These are phyloP conservation scores for Selene dorsalis DNA, from an alignment of 2,797 vertebrate species.

Conservation along the genomic window DNA sequence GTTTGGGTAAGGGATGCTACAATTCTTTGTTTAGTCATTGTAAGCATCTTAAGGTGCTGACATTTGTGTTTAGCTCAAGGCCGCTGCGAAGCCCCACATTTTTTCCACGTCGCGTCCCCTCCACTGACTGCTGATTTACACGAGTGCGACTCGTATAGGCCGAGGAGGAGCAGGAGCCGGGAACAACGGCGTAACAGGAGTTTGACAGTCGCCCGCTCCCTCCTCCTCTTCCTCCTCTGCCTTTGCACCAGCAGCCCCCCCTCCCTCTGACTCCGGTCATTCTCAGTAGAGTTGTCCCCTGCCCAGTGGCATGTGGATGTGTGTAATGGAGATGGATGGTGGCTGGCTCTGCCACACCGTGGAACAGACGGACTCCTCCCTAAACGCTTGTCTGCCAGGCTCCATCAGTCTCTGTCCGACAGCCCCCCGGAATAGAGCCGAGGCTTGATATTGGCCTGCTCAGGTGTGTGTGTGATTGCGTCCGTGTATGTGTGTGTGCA, in stretches of 20 bases:
- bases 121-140: slow-evolving; percentile 55
- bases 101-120: slow-evolving; percentile 26
- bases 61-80: too few species aligned
- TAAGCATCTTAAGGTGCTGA: too few species aligned
- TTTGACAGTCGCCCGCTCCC: slow-evolving; percentile 64
- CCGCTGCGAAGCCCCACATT: too few species aligned
- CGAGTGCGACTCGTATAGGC: slow-evolving; percentile 48
- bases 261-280: slow-evolving; percentile 46
- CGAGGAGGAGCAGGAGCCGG: slow-evolving; percentile 47
- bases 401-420: slow-evolving; percentile 80
- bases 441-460: slow-evolving; percentile 37
- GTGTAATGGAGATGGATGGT: slow-evolving; percentile 84
- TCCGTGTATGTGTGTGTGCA: slow-evolving; percentile 38
- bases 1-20: too few species aligned
- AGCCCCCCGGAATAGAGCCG: slow-evolving; percentile 57
- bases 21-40: too few species aligned
- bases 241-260: background rate
- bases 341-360: slow-evolving; percentile 73
- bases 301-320: slow-evolving; percentile 81
- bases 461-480: slow-evolving; percentile 42
- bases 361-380: slow-evolving; percentile 81
- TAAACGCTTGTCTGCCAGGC: slow-evolving; percentile 80
- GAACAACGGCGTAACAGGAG: slow-evolving; percentile 61
- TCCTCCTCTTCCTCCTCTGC: slow-evolving; percentile 34
- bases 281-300: slow-evolving; percentile 77